Evolutionary conservation across 2,113 vertebrate species (phyloP).

Genomic region (Oreochromis spilurus): DNA sequence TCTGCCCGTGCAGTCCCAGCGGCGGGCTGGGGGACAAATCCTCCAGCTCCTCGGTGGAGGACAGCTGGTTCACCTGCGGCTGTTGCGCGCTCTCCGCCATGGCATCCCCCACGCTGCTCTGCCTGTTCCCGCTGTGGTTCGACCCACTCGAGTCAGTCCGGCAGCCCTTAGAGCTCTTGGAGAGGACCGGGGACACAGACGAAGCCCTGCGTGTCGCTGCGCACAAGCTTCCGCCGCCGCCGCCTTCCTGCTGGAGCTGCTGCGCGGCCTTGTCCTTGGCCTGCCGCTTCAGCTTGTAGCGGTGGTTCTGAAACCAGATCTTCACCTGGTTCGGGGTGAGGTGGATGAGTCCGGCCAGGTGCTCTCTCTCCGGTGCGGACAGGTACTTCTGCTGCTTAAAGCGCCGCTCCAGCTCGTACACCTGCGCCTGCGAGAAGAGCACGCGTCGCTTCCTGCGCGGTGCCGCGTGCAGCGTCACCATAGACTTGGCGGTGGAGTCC

Average conservation of each 20-base stretch:
- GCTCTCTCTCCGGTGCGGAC: conserved; percentile 91
- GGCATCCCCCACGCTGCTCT: conserved; percentile 46
- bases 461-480: conserved; percentile 80
- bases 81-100: conserved; percentile 9
- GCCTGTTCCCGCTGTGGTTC: conserved; percentile 1
- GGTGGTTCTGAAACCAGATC: conserved; percentile 98
- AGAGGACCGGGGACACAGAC: conserved; percentile 69
- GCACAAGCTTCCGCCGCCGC: conserved; percentile 35
- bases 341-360: conserved; percentile 88
- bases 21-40: conserved; percentile 83
- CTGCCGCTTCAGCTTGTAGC: conserved; percentile 95
- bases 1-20: conserved; percentile 71
- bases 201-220: conserved; percentile 75
- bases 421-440: conserved; percentile 92
- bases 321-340: conserved; percentile 94
- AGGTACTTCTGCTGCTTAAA: conserved; percentile 93
- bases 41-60: conserved; percentile 77
- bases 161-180: conserved; percentile 82
- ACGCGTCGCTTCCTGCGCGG: conserved; percentile 88
- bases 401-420: conserved; percentile 89
- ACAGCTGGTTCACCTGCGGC: conserved; percentile 58
- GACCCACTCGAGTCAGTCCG: conserved; percentile 31
- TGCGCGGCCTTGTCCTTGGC: conserved; percentile 85
- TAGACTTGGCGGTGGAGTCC: conserved; percentile 78
- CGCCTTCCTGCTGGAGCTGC: conserved; percentile 68